phyloP scores from a whole-genome alignment of 2,797 vertebrate genomes.

The Knipowitschia caucasica region DNA sequence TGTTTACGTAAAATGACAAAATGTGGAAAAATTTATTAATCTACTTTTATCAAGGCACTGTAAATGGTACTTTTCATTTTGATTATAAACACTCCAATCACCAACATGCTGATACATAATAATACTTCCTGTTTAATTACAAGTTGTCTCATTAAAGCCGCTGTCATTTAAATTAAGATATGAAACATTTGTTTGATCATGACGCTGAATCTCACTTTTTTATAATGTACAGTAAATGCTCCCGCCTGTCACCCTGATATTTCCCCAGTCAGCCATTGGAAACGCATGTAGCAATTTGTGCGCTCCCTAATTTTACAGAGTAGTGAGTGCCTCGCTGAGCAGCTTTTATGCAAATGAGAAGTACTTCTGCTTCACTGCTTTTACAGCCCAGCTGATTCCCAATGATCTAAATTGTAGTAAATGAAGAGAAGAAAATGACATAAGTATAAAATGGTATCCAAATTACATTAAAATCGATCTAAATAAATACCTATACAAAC shows the following conservation, averaged over 20 bases:
- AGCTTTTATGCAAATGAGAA: slow-evolving; percentile 35
- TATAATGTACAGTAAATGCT: slow-evolving; percentile 34
- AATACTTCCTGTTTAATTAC: slow-evolving; percentile 26
- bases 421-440: too few relatives aligned
- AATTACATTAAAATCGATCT: too few relatives aligned
- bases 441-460: neutral
- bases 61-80: too few relatives aligned
- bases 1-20: too few relatives aligned
- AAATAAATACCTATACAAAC: too few relatives aligned
- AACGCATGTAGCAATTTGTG: slow-evolving; percentile 36
- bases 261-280: slow-evolving; percentile 27
- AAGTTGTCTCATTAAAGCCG: slow-evolving; percentile 25
- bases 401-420: too few relatives aligned
- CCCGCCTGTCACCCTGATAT: slow-evolving; percentile 34
- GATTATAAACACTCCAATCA: too few relatives aligned
- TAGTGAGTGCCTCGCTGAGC: slow-evolving; percentile 11
- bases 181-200: slow-evolving; percentile 52
- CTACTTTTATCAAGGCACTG: too few relatives aligned
- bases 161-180: slow-evolving; percentile 28
- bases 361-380: neutral
- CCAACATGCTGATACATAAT: slow-evolving; percentile 14
- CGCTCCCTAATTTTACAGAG: slow-evolving; percentile 42
- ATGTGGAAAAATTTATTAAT: too few relatives aligned
- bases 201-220: slow-evolving; percentile 50
- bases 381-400: neutral